Conservation (phyloP, 1,140 invertebrate species). For the Drosophila gunungcola region DNA sequence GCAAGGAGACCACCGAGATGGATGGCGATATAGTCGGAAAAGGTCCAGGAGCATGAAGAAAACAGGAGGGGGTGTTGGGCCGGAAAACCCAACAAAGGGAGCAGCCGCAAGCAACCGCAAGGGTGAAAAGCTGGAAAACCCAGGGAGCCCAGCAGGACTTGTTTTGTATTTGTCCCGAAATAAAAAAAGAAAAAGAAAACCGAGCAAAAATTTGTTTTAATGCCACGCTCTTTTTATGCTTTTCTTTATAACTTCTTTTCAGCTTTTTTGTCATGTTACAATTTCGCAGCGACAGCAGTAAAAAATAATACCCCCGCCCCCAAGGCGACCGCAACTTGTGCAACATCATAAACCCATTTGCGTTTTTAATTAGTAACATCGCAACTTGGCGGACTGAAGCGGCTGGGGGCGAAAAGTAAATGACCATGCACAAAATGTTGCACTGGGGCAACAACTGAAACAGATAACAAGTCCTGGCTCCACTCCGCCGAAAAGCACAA, state of each 20-base stretch:
- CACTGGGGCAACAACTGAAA: conserved; percentile 40
- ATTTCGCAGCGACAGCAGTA: conserved; percentile 77
- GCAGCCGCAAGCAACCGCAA: conserved; percentile 48
- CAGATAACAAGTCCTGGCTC: conserved; percentile 11
- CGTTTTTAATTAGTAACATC: conserved; percentile 81
- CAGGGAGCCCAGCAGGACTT: conserved; percentile 40
- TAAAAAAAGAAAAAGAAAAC: not conserved
- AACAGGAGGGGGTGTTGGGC: not conserved
- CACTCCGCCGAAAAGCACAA: conserved; percentile 4
- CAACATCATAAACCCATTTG: conserved; percentile 83
- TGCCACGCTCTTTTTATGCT: conserved; percentile 71
- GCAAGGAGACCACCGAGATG: conserved; percentile 20
- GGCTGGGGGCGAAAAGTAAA: conserved; percentile 63
- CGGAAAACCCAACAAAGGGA: conserved; percentile 35
- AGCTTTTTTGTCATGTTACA: conserved; percentile 62
- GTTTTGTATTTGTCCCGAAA: conserved; percentile 64
- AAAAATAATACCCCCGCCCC: conserved; percentile 47
- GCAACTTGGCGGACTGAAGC: conserved; percentile 61
- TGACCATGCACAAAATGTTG: conserved; percentile 75
- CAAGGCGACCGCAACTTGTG: conserved; percentile 73
- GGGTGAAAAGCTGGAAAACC: conserved; percentile 16
- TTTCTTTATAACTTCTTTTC: conserved; percentile 79
- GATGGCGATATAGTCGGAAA: conserved; percentile 64
- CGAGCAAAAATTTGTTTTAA: conserved; percentile 76
- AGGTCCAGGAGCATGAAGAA: not conserved